A percentile compares a stretch with the other conserved stretches of the same genome.
These are phyloP conservation scores for Tautogolabrus adspersus DNA, from an alignment of 2,113 vertebrate species.

Conservation along the genomic window DNA sequence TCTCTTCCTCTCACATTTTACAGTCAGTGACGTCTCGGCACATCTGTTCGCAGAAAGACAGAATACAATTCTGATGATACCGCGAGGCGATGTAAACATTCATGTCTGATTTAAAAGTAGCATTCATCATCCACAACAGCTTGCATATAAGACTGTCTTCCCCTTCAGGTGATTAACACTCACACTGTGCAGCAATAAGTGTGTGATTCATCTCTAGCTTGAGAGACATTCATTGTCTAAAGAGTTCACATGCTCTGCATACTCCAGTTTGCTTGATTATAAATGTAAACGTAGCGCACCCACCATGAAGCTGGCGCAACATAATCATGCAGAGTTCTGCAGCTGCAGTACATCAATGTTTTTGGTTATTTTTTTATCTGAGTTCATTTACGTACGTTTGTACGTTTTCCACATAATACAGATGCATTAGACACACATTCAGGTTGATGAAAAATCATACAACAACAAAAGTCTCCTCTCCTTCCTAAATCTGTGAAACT, in stretches of 20 bases:
- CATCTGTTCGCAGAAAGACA: conserved; percentile 28
- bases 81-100: conserved; percentile 37
- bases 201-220: conserved; percentile 14
- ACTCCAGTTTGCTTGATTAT: background rate
- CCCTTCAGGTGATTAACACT: conserved; percentile 19
- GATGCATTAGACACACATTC: too few relatives aligned
- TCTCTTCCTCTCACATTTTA: conserved; percentile 12
- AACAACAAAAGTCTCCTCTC: too few relatives aligned
- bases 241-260: background rate
- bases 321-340: background rate
- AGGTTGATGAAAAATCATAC: too few relatives aligned
- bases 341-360: background rate
- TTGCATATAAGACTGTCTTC: conserved; percentile 20
- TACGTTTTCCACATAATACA: too few relatives aligned
- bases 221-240: conserved; percentile 9
- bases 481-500: too few relatives aligned
- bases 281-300: background rate
- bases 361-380: too few relatives aligned
- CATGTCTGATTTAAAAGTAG: conserved; percentile 28
- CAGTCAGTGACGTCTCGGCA: conserved; percentile 13
- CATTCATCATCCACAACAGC: conserved; percentile 37
- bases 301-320: background rate
- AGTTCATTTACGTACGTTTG: too few relatives aligned
- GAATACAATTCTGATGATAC: conserved; percentile 14
- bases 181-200: conserved; percentile 17